Conservation (phyloP, 2,797 vertebrate genomes). For the Parambassis ranga region DNA sequence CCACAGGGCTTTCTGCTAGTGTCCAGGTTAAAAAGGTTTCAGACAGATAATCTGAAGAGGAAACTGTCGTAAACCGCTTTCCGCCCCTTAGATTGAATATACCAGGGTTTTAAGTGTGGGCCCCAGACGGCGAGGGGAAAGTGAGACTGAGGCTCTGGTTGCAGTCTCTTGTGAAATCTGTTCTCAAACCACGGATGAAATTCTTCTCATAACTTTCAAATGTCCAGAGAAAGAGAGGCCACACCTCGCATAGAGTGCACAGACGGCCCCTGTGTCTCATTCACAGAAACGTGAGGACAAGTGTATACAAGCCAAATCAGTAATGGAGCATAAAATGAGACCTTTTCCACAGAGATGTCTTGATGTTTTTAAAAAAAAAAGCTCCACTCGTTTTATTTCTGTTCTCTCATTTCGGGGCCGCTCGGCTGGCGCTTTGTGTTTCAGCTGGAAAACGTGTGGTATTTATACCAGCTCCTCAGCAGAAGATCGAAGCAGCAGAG, state of each 20-base stretch:
- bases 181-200: conserved; percentile 69
- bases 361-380: conserved; percentile 11
- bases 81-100: conserved; percentile 49
- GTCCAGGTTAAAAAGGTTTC: conserved; percentile 67
- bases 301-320: background rate
- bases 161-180: conserved; percentile 67
- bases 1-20: conserved; percentile 38
- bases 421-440: conserved; percentile 3
- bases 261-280: background rate
- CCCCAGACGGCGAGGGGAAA: conserved; percentile 51
- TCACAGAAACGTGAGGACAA: background rate
- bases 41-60: conserved; percentile 77
- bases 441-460: conserved; percentile 46
- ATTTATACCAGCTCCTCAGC: conserved; percentile 44
- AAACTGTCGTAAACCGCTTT: conserved; percentile 67
- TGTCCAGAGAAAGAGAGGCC: conserved; percentile 13
- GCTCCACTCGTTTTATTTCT: conserved; percentile 28
- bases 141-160: conserved; percentile 46
- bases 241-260: conserved; percentile 5
- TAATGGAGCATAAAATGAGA: conserved; percentile 4
- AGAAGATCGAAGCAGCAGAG: conserved; percentile 51
- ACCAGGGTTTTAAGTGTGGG: conserved; percentile 28
- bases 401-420: conserved; percentile 19
- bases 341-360: conserved; percentile 8
- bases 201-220: conserved; percentile 67